Base-by-base conservation (phyloP, 2,888 invertebrate species). In the Disparrhopalites patrizii region DNA sequence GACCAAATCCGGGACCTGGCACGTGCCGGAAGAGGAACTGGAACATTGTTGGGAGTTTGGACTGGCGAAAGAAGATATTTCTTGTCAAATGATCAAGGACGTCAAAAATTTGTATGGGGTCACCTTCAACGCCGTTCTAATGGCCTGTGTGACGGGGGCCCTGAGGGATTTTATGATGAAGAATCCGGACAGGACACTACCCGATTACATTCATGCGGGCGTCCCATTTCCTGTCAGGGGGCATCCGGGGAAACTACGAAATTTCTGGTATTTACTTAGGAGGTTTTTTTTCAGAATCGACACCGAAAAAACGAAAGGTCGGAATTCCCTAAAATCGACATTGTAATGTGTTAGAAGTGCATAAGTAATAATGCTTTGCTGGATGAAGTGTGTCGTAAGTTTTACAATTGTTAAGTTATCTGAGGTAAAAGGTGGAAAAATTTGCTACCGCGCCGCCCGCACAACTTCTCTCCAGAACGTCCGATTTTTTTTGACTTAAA, bases 211-310 rank as follows among this genome's bases (percentile, higher is more conserved):
- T 13, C 61, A 61, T 50, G 33, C 47, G 3, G 61, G 61, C n/a
- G 51, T 30, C 15, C 61, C 61, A 3, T 61, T 61, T 50, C 61
- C 61, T 1, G n/a, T 28, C 27, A 47, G 51, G 23, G 40, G 40
- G 3, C 61, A 61, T 13, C 61, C 43, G 4, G 31, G 30, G 3
- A 61, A 61, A 23, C 31, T 61, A 1, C 8, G 61, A 18, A 61
- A 61, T 30, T 43, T 33, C 15, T 61, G 61, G 61, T 61, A 28
- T n/a, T n/a, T n/a, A n/a, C n/a, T n/a, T n/a, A n/a, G n/a, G n/a
- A n/a, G n/a, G n/a, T n/a, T n/a, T n/a, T n/a, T n/a, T n/a, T n/a
- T n/a, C n/a, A n/a, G n/a, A n/a, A n/a, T n/a, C n/a, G n/a, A n/a
- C n/a, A n/a, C n/a, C n/a, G n/a, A n/a, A n/a, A n/a, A n/a, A n/a